These are phyloP conservation scores for Onychomys torridus DNA, from an alignment of 2,797 vertebrate species.

Conservation along the genomic window DNA sequence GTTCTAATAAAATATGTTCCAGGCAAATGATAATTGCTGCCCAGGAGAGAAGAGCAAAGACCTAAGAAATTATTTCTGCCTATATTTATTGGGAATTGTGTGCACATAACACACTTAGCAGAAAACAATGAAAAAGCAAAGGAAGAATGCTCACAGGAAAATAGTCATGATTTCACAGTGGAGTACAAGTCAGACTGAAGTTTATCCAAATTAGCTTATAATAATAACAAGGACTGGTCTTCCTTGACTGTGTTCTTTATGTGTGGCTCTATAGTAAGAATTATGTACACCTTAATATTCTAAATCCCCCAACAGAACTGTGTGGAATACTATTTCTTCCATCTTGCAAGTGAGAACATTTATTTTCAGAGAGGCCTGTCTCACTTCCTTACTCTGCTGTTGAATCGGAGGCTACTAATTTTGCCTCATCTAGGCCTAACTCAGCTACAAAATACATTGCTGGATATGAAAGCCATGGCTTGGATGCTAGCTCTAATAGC, in stretches of 20 bases:
- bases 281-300: not conserved
- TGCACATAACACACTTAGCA: constrained; percentile 76
- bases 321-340: not conserved
- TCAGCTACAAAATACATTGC: not conserved
- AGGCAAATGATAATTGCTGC: constrained; percentile 88
- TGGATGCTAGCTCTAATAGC: not conserved
- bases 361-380: not conserved
- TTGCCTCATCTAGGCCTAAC: not conserved
- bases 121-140: constrained; percentile 63
- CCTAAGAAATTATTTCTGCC: constrained; percentile 80
- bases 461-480: not conserved
- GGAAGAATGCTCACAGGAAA: constrained; percentile 53
- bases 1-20: constrained; percentile 84
- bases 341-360: constrained; percentile 32
- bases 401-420: not conserved
- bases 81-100: constrained; percentile 80
- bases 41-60: constrained; percentile 84
- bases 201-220: not conserved
- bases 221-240: not conserved
- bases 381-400: not conserved
- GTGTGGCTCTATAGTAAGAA: not conserved
- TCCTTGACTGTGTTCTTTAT: not conserved
- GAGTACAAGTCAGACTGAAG: constrained; percentile 66
- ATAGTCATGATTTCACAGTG: constrained; percentile 70
- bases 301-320: not conserved